Percentiles rank a stretch among this genome's conserved stretches.
Conservation (phyloP, 1,140 invertebrate genomes). For the Geopemphigus sp. region DNA sequence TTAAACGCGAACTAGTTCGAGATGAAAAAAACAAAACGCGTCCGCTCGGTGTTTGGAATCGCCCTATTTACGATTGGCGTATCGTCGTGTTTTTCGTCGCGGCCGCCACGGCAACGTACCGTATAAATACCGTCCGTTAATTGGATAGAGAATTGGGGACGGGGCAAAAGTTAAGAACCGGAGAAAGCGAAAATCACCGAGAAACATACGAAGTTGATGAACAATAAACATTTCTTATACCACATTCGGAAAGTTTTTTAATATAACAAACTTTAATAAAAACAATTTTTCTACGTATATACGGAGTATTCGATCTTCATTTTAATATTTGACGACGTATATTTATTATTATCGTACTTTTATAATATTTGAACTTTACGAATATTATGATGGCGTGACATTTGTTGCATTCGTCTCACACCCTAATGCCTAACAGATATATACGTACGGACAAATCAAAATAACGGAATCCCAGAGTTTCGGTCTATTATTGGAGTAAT, state of each 20-base stretch:
- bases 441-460: no score
- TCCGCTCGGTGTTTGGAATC: no score
- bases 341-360: not conserved
- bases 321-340: not conserved
- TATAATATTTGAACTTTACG: not conserved
- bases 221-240: slow-evolving; percentile 24
- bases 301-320: not conserved
- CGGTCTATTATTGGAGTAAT: no score
- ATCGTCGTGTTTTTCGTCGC: no score
- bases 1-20: no score
- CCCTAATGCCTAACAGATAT: no score
- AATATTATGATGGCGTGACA: not conserved
- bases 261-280: slow-evolving; percentile 16
- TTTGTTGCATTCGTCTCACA: not conserved
- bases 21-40: no score
- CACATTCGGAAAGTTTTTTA: slow-evolving; percentile 20
- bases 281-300: not conserved
- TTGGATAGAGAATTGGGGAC: not conserved
- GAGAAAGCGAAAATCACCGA: not conserved
- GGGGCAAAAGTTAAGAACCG: slow-evolving; percentile 3
- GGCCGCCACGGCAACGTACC: not conserved
- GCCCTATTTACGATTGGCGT: no score
- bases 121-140: not conserved
- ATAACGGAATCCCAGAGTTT: no score
- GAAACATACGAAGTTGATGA: slow-evolving; percentile 27